phyloP scores from a whole-genome alignment of 2,797 vertebrate species.

The Cichlasoma orientale region DNA sequence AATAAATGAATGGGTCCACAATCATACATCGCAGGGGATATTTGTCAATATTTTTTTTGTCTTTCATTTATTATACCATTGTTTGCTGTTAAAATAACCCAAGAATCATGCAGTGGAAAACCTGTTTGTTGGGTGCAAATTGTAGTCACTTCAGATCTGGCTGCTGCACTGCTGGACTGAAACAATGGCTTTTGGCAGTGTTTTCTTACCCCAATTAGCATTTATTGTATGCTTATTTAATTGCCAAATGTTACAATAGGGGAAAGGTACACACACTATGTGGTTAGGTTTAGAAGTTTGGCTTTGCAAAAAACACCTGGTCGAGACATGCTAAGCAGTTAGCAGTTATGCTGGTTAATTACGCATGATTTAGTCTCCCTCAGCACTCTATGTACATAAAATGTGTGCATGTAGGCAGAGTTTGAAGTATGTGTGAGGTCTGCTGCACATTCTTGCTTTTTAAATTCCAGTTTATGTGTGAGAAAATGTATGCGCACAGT shows the following conservation, averaged over 20 bases:
- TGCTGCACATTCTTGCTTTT: not conserved
- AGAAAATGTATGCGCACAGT: not conserved
- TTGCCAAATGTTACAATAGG: slow-evolving; percentile 32
- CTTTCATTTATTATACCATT: slow-evolving; percentile 46
- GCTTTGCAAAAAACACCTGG: not conserved
- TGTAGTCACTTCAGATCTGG: slow-evolving; percentile 33
- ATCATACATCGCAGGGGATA: slow-evolving; percentile 61
- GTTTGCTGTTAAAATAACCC: slow-evolving; percentile 38
- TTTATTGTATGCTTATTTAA: slow-evolving; percentile 44
- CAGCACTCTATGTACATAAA: slow-evolving; percentile 17
- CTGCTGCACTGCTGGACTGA: slow-evolving; percentile 15
- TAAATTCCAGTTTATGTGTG: not conserved
- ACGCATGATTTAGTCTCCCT: slow-evolving; percentile 9
- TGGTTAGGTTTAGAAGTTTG: slow-evolving; percentile 11
- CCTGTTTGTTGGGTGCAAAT: slow-evolving; percentile 36
- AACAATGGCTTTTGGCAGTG: slow-evolving; percentile 41
- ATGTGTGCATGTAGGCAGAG: not conserved
- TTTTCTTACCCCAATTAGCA: slow-evolving; percentile 39
- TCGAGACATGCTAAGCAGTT: slow-evolving; percentile 14
- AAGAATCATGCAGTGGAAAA: slow-evolving; percentile 33
- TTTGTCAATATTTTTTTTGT: slow-evolving; percentile 66
- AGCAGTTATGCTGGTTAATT: slow-evolving; percentile 18
- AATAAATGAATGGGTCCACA: slow-evolving; percentile 68
- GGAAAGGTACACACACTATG: slow-evolving; percentile 8
- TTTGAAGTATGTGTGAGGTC: not conserved